A percentile compares a stretch with the other conserved stretches of the same genome.
Evolutionary conservation across 1,140 invertebrate species (phyloP).

Genomic region (Coenobita brevimanus): DNA sequence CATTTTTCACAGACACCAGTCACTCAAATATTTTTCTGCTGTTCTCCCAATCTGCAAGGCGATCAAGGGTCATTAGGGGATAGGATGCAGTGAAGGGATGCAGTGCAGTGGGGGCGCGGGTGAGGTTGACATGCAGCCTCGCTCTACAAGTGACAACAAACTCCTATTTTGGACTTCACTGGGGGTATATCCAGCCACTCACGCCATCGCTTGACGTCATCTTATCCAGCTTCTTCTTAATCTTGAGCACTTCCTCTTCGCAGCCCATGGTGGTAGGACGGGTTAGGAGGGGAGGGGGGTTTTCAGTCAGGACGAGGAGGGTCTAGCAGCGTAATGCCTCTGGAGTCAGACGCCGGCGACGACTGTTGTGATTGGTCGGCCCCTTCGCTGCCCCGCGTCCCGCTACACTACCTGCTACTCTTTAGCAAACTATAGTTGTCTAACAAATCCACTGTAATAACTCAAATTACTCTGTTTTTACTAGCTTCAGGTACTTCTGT

Average conservation of each 20-base stretch:
- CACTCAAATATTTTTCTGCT: no score
- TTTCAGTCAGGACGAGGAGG: constrained; percentile 59
- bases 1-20: no score
- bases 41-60: neutral
- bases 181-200: constrained; percentile 74
- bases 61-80: neutral
- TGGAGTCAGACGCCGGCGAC: constrained; percentile 53
- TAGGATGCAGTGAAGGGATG: neutral
- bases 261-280: constrained; percentile 81
- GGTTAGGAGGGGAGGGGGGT: neutral
- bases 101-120: neutral
- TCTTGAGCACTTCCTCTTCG: constrained; percentile 93
- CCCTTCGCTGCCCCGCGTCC: no score
- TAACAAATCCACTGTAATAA: no score
- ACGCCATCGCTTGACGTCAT: constrained; percentile 91
- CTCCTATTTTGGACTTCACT: neutral
- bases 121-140: neutral
- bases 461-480: no score
- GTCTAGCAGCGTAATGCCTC: constrained; percentile 53
- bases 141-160: constrained; percentile 2
- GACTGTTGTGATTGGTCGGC: constrained; percentile 40
- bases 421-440: no score
- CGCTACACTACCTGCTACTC: no score
- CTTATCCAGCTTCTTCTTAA: constrained; percentile 95
- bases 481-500: no score